Evolutionary conservation across 1,140 invertebrate genomes (phyloP).

Genomic region (Danaus melanippus): DNA sequence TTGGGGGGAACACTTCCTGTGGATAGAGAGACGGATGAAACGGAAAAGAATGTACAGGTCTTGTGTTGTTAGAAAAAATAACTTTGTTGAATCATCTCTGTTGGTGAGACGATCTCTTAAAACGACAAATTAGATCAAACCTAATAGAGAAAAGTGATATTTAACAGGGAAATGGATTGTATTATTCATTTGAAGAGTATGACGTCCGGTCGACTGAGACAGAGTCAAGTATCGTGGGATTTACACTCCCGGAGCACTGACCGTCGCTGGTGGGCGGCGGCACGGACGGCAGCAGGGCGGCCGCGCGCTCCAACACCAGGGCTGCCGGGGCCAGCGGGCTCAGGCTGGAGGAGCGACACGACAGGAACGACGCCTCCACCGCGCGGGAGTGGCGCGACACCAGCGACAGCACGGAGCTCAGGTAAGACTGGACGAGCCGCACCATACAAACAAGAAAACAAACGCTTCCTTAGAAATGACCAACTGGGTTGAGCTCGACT

Average conservation of each 20-base stretch:
- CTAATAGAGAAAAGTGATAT: too few relatives aligned
- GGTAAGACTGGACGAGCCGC: slow-evolving; percentile 28
- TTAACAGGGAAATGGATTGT: too few relatives aligned
- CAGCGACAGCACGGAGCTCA: slow-evolving; percentile 18
- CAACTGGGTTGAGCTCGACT: neutral
- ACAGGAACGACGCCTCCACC: slow-evolving; percentile 35
- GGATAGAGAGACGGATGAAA: too few relatives aligned
- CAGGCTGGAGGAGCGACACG: slow-evolving; percentile 20
- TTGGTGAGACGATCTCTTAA: too few relatives aligned
- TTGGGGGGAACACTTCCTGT: slow-evolving; percentile 9
- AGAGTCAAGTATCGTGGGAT: too few relatives aligned
- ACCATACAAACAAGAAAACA: neutral
- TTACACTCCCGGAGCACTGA: slow-evolving; percentile 13
- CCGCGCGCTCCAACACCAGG: slow-evolving; percentile 33
- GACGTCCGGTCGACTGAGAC: too few relatives aligned
- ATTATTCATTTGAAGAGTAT: too few relatives aligned
- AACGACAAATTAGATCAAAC: too few relatives aligned
- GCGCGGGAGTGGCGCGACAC: slow-evolving; percentile 34
- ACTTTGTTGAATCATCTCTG: too few relatives aligned
- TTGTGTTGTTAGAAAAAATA: too few relatives aligned
- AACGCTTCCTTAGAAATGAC: neutral
- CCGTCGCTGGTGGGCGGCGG: slow-evolving; percentile 21
- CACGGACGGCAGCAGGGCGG: slow-evolving; percentile 25
- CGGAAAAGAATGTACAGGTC: too few relatives aligned
- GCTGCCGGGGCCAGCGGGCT: slow-evolving; percentile 33